Percentiles rank a stretch among this genome's conserved stretches.
Evolutionary conservation across 2,113 vertebrate species (phyloP).

Genomic region (Camelus bactrianus): DNA sequence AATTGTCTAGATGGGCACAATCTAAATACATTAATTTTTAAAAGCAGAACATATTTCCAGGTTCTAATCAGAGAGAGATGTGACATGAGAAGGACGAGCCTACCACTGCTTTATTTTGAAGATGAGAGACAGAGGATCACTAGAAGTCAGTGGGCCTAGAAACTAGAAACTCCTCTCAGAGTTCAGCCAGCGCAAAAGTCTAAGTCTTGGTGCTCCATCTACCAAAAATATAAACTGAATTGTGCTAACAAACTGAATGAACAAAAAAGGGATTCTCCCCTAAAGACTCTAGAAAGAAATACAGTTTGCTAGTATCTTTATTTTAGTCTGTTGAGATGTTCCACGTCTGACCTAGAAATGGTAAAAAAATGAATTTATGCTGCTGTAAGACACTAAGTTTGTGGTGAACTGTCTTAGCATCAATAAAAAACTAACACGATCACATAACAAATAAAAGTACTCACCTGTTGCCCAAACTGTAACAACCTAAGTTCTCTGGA

Average conservation of each 20-base stretch:
- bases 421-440: background rate
- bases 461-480: background rate
- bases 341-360: background rate
- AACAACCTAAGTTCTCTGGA: background rate
- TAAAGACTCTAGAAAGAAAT: background rate
- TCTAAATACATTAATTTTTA: background rate
- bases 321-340: background rate
- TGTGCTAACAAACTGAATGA: background rate
- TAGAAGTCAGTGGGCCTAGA: background rate
- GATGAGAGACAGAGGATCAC: background rate
- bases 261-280: background rate
- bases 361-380: background rate
- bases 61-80: background rate
- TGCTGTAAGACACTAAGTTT: background rate
- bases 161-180: background rate
- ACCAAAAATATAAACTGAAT: background rate
- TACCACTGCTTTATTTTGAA: background rate
- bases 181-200: background rate
- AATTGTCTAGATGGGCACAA: background rate
- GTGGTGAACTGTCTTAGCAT: background rate
- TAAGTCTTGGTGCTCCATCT: background rate
- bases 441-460: background rate
- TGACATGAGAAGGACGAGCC: background rate
- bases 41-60: background rate
- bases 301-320: background rate